These are phyloP conservation scores for Gasterosteus aculeatus DNA, from an alignment of 2,113 vertebrate species.

Conservation along the genomic window DNA sequence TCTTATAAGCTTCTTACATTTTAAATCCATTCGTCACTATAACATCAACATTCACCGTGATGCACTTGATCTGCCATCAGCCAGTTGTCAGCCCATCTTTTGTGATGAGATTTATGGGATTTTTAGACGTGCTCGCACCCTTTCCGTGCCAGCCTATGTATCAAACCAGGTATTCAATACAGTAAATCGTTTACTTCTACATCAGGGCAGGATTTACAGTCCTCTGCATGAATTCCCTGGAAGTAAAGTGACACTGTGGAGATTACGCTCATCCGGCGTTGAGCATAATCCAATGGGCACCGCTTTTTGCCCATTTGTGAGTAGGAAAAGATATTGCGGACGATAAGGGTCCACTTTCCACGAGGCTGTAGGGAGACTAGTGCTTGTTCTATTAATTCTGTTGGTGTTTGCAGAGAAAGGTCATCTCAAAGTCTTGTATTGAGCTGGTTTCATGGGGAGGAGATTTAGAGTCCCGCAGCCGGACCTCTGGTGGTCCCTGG, in stretches of 20 bases:
- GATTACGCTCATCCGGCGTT: conserved; percentile 1
- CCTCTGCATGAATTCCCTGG: conserved; percentile 2
- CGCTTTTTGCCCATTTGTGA: background rate
- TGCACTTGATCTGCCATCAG: conserved; percentile 28
- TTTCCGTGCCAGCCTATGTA: conserved; percentile 26
- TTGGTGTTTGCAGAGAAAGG: conserved; percentile 43
- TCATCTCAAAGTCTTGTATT: conserved; percentile 60
- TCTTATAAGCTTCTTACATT: conserved; percentile 55
- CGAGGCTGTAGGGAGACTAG: background rate
- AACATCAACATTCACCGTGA: conserved; percentile 14
- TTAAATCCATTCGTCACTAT: conserved; percentile 37
- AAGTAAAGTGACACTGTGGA: conserved; percentile 13
- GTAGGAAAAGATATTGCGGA: background rate
- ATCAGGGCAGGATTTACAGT: conserved; percentile 3
- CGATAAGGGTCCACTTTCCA: conserved; percentile 15
- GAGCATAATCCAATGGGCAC: background rate
- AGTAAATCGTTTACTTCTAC: conserved; percentile 48
- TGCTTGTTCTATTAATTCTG: conserved; percentile 20
- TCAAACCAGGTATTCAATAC: conserved; percentile 26
- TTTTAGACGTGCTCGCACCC: conserved; percentile 39
- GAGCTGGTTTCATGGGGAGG: conserved; percentile 56
- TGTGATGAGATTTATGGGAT: conserved; percentile 19
- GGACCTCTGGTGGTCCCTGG: conserved; percentile 43
- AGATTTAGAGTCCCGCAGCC: conserved; percentile 65
- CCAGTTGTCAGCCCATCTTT: conserved; percentile 8